Evolutionary conservation across 2,797 vertebrate genomes (phyloP), one percentile per base, ranked within the genome.

Genomic region (Enteromius anoplus): DNA sequence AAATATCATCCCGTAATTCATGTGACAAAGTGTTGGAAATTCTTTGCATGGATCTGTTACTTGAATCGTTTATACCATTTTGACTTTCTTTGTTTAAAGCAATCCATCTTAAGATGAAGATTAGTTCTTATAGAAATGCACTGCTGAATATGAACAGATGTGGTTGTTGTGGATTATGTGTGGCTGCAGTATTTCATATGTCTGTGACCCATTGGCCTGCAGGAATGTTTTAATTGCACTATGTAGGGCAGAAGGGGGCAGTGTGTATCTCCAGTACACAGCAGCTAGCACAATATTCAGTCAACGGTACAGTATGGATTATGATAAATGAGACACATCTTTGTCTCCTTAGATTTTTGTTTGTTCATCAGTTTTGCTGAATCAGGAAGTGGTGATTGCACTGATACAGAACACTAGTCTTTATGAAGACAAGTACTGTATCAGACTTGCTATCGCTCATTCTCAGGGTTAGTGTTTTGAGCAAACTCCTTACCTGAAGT

Each of bases 231-330:
- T 32, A 19, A 62, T 32, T 86, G 64, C 53, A 71, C 12, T 49
- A 29, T 58, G 65, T 68, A n/a, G 90, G 89, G 81, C 93, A 93
- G 88, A 83, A 93, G 93, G 92, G 91, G 93, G 92, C 92, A 87
- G 82, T 91, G 87, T 94, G 91, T 80, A 85, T 87, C 81, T 91
- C n/a, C 23, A 3, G 23, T 75, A 32, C 7, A 70, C 34, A 29
- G 26, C 47, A 75, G 15, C 14, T 55, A 58, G 10, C 55, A 58
- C 55, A 11, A 23, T 58, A 11, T 23, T 58, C 10, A 9, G 9
- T 55, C 21, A 55, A 10, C n/a, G 11, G 1, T 23, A 58, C 55
- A 37, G 26, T 71, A 47, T 21, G 10, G 32, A 17, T 34, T 12
- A 23, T 69, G 47, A 79, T 53, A 47, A 47, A 68, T 6, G 21